phyloP scores from a whole-genome alignment of 2,113 vertebrate species.

The Trichomycterus rosablanca region DNA sequence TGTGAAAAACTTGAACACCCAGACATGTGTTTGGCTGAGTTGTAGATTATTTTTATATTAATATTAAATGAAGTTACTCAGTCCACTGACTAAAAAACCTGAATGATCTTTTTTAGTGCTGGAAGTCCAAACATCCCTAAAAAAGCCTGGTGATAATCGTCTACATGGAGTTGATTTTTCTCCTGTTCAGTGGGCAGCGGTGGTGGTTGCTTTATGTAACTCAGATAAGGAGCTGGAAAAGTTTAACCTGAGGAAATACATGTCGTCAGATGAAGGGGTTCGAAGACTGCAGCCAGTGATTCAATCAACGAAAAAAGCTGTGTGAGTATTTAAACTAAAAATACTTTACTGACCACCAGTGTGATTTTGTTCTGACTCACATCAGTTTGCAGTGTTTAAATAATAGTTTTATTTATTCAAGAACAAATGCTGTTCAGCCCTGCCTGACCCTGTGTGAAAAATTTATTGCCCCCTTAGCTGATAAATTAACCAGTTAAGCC shows the following conservation, averaged over 20 bases:
- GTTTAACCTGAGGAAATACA: not conserved
- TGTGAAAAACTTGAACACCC: too few relatives aligned
- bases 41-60: too few relatives aligned
- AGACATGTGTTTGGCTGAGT: too few relatives aligned
- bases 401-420: too few relatives aligned
- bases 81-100: not conserved
- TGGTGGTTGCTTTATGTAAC: not conserved
- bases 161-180: not conserved
- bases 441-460: too few relatives aligned
- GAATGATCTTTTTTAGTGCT: not conserved
- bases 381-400: too few relatives aligned
- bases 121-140: not conserved
- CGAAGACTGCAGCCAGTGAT: not conserved
- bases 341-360: not conserved
- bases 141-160: too few relatives aligned
- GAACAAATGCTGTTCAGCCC: too few relatives aligned
- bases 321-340: slow-evolving; percentile 14
- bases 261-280: not conserved
- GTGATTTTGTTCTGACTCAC: too few relatives aligned
- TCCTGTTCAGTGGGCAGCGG: not conserved
- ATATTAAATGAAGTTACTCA: too few relatives aligned
- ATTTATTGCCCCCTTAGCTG: too few relatives aligned
- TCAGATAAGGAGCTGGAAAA: not conserved
- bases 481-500: too few relatives aligned
- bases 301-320: not conserved